These are phyloP conservation scores for Neoseiulus cucumeris DNA, from an alignment of 1,140 invertebrate species.

Conservation along the genomic window DNA sequence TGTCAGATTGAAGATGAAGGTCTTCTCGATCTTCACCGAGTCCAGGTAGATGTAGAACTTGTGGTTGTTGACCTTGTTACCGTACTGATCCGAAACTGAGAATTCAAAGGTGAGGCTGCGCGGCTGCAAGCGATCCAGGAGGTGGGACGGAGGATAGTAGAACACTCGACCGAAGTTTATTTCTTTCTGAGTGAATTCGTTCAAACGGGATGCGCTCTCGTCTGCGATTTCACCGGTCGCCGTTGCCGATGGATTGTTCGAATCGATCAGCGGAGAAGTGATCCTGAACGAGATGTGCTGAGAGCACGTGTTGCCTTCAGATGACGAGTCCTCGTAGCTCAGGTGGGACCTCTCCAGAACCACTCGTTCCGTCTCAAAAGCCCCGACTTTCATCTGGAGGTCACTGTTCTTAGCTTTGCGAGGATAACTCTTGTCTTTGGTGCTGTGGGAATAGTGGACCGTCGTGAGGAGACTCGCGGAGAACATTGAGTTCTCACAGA, in stretches of 20 bases:
- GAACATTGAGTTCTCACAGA: background rate
- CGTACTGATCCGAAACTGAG: background rate
- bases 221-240: background rate
- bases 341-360: background rate
- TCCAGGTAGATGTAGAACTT: constrained; percentile 8
- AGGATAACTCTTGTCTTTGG: background rate
- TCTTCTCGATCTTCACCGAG: background rate
- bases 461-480: background rate
- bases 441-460: background rate
- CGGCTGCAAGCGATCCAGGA: background rate
- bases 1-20: background rate
- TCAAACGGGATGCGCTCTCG: background rate
- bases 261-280: background rate
- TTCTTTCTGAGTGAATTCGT: constrained; percentile 2
- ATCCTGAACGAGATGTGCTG: background rate
- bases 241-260: background rate
- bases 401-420: background rate
- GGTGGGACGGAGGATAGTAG: background rate
- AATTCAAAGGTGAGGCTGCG: background rate
- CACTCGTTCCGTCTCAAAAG: background rate
- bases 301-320: background rate
- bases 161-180: background rate
- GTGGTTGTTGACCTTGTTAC: constrained; percentile 6
- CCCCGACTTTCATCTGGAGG: background rate
- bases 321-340: background rate